These are phyloP conservation scores for Phoebastria nigripes DNA, from an alignment of 2,797 vertebrate species.

Conservation along the genomic window DNA sequence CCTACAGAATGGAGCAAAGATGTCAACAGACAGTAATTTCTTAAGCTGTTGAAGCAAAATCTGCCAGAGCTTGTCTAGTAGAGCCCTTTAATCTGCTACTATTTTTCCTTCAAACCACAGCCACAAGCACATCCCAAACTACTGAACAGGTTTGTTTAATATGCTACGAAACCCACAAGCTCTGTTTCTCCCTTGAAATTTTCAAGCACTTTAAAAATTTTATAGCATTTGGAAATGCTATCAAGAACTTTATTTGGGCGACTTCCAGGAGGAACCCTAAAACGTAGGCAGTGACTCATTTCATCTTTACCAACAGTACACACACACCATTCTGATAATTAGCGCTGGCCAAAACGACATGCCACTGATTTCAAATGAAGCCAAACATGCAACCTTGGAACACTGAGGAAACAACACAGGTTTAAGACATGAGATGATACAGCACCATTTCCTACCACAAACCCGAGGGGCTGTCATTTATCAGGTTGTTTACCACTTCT, in stretches of 20 bases:
- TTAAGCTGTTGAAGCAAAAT: neutral
- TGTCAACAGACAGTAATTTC: neutral
- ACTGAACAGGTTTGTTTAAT: neutral
- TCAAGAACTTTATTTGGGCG: neutral
- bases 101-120: neutral
- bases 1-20: neutral
- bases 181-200: neutral
- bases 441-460: neutral
- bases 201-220: neutral
- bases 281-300: neutral
- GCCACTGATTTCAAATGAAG: neutral
- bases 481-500: neutral
- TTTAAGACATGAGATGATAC: neutral
- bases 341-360: neutral
- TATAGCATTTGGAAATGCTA: neutral
- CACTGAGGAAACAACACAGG: neutral
- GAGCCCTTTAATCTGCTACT: neutral
- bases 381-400: neutral
- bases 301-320: neutral
- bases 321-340: neutral
- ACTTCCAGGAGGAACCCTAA: neutral
- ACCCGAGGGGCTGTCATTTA: neutral
- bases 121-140: neutral
- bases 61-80: neutral
- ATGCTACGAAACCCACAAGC: neutral